Evolutionary conservation across 2,797 vertebrate genomes (phyloP), one percentile per base, ranked within the genome.

Genomic region (Muscicapa striata): DNA sequence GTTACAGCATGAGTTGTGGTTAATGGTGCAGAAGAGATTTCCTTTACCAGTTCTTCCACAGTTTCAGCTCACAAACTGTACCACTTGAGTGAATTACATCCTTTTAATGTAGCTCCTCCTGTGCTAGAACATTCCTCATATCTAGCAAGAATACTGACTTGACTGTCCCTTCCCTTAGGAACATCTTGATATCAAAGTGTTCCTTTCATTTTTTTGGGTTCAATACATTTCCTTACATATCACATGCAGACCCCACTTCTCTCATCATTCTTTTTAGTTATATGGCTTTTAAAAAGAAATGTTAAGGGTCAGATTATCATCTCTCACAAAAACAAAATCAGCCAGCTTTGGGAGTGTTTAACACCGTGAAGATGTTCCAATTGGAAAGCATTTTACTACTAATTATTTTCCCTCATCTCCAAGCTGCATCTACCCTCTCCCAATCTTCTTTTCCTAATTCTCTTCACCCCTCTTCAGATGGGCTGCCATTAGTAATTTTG

Each of bases 121-220:
- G 43, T 1, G 1, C 15, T 5, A 43, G 13, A 51, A 4, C 5
- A 26, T 16, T 72, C 5, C 30, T 75, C 30, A 3, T 5, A 49
- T 3, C 17, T 29, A 49, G 34, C 15, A 77, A 88, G 27, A 6
- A 7, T 62, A 54, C n/a, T 62, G n/a, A 26, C 17, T 52, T 27
- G 13, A 9, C 58, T 46, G n/a, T 15, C 16, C 41, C 24, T 75
- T 68, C 62, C 2, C 5, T 3, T 14, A 38, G 0, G 1, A 54
- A 13, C 3, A 58, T 3, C 29, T 43, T 34, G 32, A 32, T 67
- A 54, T 32, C 17, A 32, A 81, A 36, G 29, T 6, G 6, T 7
- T 78, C 27, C 46, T 89, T 64, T 4, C 10, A 34, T 2, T 72
- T 78, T 84, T 84, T 45, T 8, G 30, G 13, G 22, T 62, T 90